Base-by-base conservation (phyloP, 2,888 invertebrate genomes). In the Pimpla rufipes region DNA sequence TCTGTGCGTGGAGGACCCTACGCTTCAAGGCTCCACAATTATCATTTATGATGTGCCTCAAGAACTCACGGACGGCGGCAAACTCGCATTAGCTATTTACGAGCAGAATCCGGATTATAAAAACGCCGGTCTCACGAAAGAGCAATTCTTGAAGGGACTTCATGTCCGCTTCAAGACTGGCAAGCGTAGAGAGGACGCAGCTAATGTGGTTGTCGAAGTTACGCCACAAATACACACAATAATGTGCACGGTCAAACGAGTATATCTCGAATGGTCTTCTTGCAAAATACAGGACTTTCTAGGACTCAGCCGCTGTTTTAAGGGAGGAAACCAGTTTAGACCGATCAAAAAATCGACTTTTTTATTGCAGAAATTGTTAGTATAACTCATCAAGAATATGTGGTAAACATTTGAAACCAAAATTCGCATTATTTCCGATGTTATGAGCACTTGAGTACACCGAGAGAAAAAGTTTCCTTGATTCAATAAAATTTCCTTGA, bases 281-380 rank as follows among this genome's bases (percentile, higher is more conserved):
- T 59, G 67, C 18, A 35, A 59, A 2, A 42, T 81, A 0, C 29
- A 18, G 0, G 66, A 81, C n/a, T 71, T 29, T 8, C 2, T 70
- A 0, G 70, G 64, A 5, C 23, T 79, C 0, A 83, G 62, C 11
- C 62, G 66, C 5, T 76, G 79, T 18, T 83, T 42, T n/a, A 70
- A 80, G 29, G n/a, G n/a, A n/a, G n/a, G n/a, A n/a, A n/a, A n/a
- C n/a, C n/a, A n/a, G n/a, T n/a, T n/a, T n/a, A n/a, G n/a, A n/a
- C n/a, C n/a, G n/a, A n/a, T n/a, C n/a, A n/a, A n/a, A n/a, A n/a
- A n/a, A n/a, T n/a, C n/a, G n/a, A n/a, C n/a, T n/a, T n/a, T n/a
- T n/a, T n/a, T n/a, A n/a, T n/a, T n/a, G n/a, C n/a, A n/a, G n/a
- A n/a, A n/a, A n/a, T n/a, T n/a, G n/a, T n/a, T n/a, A n/a, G n/a